Conservation (phyloP, 2,888 invertebrate genomes). For the Sturmia bella region DNA sequence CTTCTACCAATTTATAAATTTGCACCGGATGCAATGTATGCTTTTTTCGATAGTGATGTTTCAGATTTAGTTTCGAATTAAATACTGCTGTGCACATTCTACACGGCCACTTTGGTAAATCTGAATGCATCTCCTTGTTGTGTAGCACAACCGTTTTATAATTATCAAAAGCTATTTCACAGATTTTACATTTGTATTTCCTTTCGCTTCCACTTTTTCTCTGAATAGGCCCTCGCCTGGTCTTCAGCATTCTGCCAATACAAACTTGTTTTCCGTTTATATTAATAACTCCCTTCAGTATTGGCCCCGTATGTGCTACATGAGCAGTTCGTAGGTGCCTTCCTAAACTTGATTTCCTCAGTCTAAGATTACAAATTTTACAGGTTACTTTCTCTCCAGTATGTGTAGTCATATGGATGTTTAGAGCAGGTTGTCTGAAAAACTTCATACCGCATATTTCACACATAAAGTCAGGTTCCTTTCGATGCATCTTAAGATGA, state of each 20-base stretch:
- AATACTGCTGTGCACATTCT: slow-evolving; percentile 35
- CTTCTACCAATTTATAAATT: slow-evolving; percentile 22
- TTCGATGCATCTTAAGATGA: slow-evolving; percentile 29
- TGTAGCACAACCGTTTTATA: slow-evolving; percentile 67
- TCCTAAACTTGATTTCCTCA: slow-evolving; percentile 29
- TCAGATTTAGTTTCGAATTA: slow-evolving; percentile 5
- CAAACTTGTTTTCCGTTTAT: slow-evolving; percentile 13
- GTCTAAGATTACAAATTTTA: slow-evolving; percentile 46
- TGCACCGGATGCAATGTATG: slow-evolving; percentile 40
- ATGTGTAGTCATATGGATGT: slow-evolving; percentile 31
- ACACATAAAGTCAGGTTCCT: slow-evolving; percentile 28
- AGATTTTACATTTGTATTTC: slow-evolving; percentile 18
- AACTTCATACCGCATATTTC: slow-evolving; percentile 46
- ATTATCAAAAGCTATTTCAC: slow-evolving; percentile 16
- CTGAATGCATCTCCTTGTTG: slow-evolving; percentile 19
- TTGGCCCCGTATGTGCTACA: slow-evolving; percentile 25
- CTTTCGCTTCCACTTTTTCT: background rate
- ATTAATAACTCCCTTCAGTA: background rate
- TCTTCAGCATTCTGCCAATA: background rate
- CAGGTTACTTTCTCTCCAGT: slow-evolving; percentile 46
- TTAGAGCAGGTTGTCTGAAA: background rate
- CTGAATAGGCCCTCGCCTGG: background rate
- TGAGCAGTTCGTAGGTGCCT: slow-evolving; percentile 42
- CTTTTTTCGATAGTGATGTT: slow-evolving; percentile 40
- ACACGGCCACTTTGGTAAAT: slow-evolving; percentile 23